Percentiles rank a stretch among this genome's conserved stretches.
Evolutionary conservation across 2,888 invertebrate genomes (phyloP).

Genomic region (Sacculina carcini): DNA sequence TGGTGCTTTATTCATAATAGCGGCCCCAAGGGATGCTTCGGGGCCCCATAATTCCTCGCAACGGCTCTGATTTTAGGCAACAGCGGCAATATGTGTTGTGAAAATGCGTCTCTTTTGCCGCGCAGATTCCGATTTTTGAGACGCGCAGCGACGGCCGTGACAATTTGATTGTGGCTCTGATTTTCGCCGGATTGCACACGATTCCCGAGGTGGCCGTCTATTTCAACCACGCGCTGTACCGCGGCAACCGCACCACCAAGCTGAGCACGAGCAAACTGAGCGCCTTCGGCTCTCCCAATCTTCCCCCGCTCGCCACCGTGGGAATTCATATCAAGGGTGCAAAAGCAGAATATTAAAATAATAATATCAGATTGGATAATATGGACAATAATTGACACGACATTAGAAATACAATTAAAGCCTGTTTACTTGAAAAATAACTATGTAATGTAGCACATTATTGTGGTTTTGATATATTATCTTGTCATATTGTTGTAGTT

Average conservation of each 20-base stretch:
- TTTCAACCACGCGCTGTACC: constrained; percentile 59
- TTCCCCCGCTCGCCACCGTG: constrained; percentile 47
- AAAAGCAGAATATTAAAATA: too few species aligned
- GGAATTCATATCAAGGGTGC: constrained; percentile 42
- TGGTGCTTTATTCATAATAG: too few species aligned
- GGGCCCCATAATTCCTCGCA: neutral
- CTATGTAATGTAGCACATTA: too few species aligned
- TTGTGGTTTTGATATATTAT: too few species aligned
- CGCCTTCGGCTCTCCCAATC: constrained; percentile 70
- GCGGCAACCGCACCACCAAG: constrained; percentile 70
- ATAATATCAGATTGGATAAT: constrained; percentile 13
- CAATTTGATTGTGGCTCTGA: constrained; percentile 66
- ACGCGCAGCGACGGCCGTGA: constrained; percentile 75
- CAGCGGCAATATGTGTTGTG: neutral
- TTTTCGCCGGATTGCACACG: constrained; percentile 60
- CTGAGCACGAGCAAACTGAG: constrained; percentile 34
- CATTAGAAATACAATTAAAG: too few species aligned
- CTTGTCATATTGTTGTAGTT: too few species aligned
- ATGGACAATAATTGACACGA: constrained; percentile 3
- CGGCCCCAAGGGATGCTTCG: neutral
- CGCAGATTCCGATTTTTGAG: constrained; percentile 72
- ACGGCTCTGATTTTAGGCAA: too few species aligned
- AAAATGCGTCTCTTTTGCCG: constrained; percentile 13
- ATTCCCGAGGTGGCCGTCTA: constrained; percentile 84
- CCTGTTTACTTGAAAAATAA: too few species aligned